Evolutionary conservation across 2,113 vertebrate genomes (phyloP).

Genomic region (Chinchilla lanigera): DNA sequence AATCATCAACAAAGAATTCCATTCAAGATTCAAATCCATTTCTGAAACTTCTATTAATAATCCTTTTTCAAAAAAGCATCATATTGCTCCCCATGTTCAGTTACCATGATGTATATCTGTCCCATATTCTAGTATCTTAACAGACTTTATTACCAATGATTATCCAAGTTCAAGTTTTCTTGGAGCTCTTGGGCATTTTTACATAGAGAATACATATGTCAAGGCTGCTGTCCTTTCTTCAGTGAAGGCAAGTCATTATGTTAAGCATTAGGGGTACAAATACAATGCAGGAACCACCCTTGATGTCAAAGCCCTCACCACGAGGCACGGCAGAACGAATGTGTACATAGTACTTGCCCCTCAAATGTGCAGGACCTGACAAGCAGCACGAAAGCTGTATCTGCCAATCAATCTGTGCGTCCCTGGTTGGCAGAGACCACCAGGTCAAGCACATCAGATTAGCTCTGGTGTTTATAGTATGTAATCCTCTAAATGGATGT

Average conservation of each 20-base stretch:
- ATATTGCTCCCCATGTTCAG: neutral
- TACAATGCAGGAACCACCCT: neutral
- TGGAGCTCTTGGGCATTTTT: neutral
- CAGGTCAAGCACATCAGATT: neutral
- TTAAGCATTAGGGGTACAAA: neutral
- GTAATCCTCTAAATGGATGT: neutral
- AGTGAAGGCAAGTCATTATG: neutral
- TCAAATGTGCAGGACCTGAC: neutral
- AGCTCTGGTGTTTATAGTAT: neutral
- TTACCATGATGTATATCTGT: no score
- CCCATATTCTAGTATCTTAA: neutral
- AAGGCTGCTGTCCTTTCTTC: neutral
- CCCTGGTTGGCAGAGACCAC: neutral
- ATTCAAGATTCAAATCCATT: neutral
- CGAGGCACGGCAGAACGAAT: neutral
- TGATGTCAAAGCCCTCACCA: neutral
- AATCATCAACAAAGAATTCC: constrained; percentile 25
- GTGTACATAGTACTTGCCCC: neutral
- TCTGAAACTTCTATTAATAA: neutral
- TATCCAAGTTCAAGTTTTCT: neutral
- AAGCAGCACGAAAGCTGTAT: neutral
- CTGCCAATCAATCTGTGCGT: neutral
- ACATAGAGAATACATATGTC: neutral
- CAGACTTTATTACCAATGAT: neutral
- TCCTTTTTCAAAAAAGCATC: neutral